Evolutionary conservation across 2,888 invertebrate species (phyloP).

Genomic region (Cryptus armator): DNA sequence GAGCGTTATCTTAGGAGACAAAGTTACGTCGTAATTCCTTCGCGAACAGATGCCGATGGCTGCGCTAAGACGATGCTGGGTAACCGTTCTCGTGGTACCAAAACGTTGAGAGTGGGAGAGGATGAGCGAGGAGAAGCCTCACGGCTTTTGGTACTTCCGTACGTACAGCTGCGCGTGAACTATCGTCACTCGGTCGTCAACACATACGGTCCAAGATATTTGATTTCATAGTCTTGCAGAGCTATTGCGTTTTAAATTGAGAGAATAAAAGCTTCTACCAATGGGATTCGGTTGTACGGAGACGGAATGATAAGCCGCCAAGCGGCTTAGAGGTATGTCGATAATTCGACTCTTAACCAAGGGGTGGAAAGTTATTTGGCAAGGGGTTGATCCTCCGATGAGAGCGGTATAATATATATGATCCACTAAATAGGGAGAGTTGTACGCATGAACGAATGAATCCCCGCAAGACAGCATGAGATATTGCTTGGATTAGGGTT

Average conservation of each 20-base stretch:
- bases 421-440: slow-evolving; percentile 81
- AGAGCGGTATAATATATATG: slow-evolving; percentile 79
- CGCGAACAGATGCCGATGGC: slow-evolving; percentile 84
- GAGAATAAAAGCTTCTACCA: neutral
- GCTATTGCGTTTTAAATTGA: slow-evolving; percentile 21
- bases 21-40: slow-evolving; percentile 85
- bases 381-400: slow-evolving; percentile 80
- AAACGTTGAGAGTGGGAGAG: slow-evolving; percentile 39
- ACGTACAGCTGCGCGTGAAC: slow-evolving; percentile 29
- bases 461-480: slow-evolving; percentile 82
- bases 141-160: slow-evolving; percentile 14
- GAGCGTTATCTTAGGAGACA: slow-evolving; percentile 83
- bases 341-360: slow-evolving; percentile 68
- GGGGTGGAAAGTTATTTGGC: slow-evolving; percentile 72
- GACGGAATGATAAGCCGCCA: slow-evolving; percentile 59
- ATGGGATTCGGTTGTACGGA: slow-evolving; percentile 35
- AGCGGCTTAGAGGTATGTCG: slow-evolving; percentile 67
- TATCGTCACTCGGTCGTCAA: slow-evolving; percentile 22
- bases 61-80: slow-evolving; percentile 78
- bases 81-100: slow-evolving; percentile 67
- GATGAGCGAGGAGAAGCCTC: neutral
- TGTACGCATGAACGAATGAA: slow-evolving; percentile 79
- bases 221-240: neutral
- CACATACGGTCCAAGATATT: neutral
- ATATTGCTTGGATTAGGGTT: slow-evolving; percentile 82